Conservation (phyloP, 2,113 vertebrate species). For the Lepidothrix coronata region DNA sequence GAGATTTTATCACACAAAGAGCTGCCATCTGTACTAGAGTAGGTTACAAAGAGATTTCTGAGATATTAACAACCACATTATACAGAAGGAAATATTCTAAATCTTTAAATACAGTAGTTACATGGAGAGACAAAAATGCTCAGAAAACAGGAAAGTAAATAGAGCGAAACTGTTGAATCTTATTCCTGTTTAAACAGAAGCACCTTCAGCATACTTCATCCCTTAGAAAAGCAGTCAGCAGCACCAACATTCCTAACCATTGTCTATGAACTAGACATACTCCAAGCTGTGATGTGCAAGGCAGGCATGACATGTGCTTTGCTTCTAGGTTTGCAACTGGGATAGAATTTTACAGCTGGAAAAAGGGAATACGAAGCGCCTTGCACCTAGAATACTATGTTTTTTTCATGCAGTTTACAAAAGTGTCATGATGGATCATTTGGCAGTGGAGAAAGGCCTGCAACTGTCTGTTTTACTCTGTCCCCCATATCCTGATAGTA, state of each 20-base stretch:
- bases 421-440: background rate
- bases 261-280: background rate
- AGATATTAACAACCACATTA: conserved; percentile 5
- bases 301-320: background rate
- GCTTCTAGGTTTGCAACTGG: background rate
- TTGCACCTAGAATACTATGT: background rate
- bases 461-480: background rate
- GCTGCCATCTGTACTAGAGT: conserved; percentile 8
- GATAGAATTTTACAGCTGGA: background rate
- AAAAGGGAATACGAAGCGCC: background rate
- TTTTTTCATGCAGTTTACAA: background rate
- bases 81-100: background rate
- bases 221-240: background rate
- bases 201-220: background rate
- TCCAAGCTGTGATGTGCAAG: background rate
- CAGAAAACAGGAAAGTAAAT: background rate
- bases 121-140: background rate
- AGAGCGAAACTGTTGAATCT: background rate
- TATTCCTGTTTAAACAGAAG: background rate
- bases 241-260: background rate
- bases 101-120: background rate
- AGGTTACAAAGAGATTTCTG: conserved; percentile 26
- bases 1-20: conserved; percentile 1
- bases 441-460: background rate
- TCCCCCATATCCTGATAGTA: background rate